phyloP scores from a whole-genome alignment of 2,113 vertebrate genomes.

The Caretta caretta region DNA sequence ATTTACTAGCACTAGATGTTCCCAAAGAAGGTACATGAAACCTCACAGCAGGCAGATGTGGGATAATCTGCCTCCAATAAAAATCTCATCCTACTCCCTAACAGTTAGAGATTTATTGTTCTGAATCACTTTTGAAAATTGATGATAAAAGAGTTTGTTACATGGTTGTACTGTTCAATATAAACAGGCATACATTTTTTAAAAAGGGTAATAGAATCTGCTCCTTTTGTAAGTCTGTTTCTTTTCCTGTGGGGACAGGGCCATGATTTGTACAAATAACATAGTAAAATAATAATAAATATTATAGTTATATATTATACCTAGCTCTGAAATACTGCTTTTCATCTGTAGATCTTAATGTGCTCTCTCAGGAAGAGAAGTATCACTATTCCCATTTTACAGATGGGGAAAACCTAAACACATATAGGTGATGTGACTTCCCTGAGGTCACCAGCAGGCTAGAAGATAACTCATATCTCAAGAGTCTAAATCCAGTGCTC shows the following conservation, averaged over 20 bases:
- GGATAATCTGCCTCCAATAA: not conserved
- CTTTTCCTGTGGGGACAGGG: not conserved
- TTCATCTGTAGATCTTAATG: not conserved
- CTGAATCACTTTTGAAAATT: not conserved
- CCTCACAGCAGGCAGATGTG: not conserved
- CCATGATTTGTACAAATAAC: not conserved
- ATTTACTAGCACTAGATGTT: not conserved
- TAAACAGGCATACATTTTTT: not conserved
- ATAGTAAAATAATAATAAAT: not conserved
- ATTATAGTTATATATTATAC: not conserved
- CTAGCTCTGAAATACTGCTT: not conserved
- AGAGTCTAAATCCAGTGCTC: not conserved
- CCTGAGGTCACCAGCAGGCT: not conserved
- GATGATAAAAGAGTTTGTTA: not conserved
- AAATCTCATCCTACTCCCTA: not conserved
- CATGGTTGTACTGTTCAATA: not conserved
- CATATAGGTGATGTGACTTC: not conserved
- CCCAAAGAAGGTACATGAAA: not conserved
- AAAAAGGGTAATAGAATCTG: not conserved
- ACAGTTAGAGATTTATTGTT: not conserved
- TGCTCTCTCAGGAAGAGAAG: not conserved
- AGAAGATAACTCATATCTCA: not conserved
- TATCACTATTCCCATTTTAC: not conserved
- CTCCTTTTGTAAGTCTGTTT: not conserved
- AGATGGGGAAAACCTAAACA: accelerated